Conservation (phyloP, 2,797 vertebrate species). For the Pseudopleuronectes americanus region DNA sequence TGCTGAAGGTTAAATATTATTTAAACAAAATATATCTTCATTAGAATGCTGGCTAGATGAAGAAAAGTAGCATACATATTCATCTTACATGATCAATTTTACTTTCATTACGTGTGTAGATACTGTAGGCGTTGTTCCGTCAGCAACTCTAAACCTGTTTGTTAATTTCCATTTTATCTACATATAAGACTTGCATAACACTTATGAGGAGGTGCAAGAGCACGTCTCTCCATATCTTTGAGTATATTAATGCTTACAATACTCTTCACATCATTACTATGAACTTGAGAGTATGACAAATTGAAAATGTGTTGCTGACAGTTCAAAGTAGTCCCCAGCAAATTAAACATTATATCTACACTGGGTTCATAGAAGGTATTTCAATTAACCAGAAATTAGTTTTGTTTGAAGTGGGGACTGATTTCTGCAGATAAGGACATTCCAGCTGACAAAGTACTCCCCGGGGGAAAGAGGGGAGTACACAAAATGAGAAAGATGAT, state of each 20-base stretch:
- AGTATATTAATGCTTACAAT: not conserved
- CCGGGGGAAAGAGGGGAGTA: slow-evolving; percentile 7
- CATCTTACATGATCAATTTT: not conserved
- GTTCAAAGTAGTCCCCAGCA: not conserved
- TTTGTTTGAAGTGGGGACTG: not conserved
- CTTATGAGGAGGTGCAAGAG: not conserved
- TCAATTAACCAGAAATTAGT: not conserved
- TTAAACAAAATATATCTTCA: not conserved
- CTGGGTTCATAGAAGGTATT: not conserved
- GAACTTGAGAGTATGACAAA: not conserved
- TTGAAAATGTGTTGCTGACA: not conserved
- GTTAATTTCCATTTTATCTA: slow-evolving; percentile 21
- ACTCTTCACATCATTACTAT: no score
- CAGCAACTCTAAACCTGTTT: not conserved
- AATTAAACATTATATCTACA: no score
- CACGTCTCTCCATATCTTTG: not conserved
- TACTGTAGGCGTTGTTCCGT: not conserved
- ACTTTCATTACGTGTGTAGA: not conserved
- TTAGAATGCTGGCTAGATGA: not conserved
- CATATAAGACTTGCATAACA: slow-evolving; percentile 29
- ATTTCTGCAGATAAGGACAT: not conserved
- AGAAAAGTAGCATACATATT: not conserved
- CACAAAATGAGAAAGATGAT: slow-evolving; percentile 31
- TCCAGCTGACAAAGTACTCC: slow-evolving; percentile 16
- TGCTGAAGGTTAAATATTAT: slow-evolving; percentile 1